Conservation (phyloP, 2,797 vertebrate genomes). For the Bradypus variegatus region DNA sequence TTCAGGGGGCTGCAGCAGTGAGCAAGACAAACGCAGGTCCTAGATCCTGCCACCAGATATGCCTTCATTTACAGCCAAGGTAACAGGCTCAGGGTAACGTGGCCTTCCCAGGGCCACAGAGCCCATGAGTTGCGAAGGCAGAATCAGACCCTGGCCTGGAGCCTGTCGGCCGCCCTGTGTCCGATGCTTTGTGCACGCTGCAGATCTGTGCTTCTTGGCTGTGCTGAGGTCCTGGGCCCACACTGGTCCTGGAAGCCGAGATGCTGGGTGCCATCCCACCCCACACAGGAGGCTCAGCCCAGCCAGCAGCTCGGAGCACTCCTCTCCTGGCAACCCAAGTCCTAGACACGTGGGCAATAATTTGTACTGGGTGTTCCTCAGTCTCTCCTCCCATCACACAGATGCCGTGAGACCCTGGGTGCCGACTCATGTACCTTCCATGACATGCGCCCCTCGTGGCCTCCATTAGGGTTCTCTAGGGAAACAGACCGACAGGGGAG, state of each 20-base stretch:
- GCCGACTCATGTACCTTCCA: too few relatives aligned
- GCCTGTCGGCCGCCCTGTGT: not conserved
- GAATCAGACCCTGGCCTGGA: not conserved
- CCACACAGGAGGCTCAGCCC: not conserved
- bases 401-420: too few relatives aligned
- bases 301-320: too few relatives aligned
- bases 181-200: too few relatives aligned
- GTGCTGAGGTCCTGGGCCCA: not conserved
- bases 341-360: not conserved
- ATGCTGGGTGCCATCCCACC: not conserved
- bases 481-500: too few relatives aligned
- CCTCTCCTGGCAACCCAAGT: not conserved
- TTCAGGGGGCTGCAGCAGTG: not conserved
- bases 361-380: not conserved
- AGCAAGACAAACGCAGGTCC: not conserved
- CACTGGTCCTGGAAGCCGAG: not conserved
- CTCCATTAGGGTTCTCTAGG: too few relatives aligned
- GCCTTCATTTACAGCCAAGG: not conserved
- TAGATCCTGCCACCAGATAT: not conserved
- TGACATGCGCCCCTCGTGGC: too few relatives aligned
- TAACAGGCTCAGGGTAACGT: not conserved
- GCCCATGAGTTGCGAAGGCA: too few relatives aligned
- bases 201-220: too few relatives aligned
- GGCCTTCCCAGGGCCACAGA: not conserved
- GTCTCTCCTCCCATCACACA: too few relatives aligned